A percentile compares a stretch with the other conserved stretches of the same genome.
Evolutionary conservation across 2,113 vertebrate species (phyloP).

Genomic region (Nerophis ophidion): DNA sequence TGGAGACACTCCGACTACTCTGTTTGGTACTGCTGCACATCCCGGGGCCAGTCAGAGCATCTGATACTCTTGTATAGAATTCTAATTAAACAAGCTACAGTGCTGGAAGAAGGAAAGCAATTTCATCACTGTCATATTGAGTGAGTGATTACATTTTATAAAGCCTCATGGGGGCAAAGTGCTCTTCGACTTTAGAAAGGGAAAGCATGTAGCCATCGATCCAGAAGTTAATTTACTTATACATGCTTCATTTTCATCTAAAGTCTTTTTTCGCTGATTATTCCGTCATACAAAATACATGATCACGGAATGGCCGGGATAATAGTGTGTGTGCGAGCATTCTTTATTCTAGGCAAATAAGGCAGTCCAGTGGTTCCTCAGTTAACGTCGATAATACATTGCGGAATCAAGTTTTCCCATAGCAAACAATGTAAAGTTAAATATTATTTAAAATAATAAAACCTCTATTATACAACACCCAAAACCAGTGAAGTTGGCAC

Average conservation of each 20-base stretch:
- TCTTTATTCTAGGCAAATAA: no score
- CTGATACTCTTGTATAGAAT: slow-evolving; percentile 28
- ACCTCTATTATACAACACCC: no score
- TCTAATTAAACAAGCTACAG: slow-evolving; percentile 30
- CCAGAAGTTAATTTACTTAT: slow-evolving; percentile 34
- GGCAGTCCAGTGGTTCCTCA: no score
- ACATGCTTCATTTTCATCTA: not conserved
- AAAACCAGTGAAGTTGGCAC: no score
- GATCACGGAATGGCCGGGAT: no score
- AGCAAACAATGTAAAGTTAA: no score
- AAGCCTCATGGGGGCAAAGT: slow-evolving; percentile 1
- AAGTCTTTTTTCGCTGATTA: slow-evolving; percentile 29
- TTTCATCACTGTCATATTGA: slow-evolving; percentile 41
- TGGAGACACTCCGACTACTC: slow-evolving; percentile 7
- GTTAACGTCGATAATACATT: no score
- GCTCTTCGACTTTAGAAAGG: slow-evolving; percentile 3
- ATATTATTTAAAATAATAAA: no score
- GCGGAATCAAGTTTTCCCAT: no score
- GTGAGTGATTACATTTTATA: slow-evolving; percentile 28
- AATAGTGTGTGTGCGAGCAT: no score
- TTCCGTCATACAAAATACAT: slow-evolving; percentile 34
- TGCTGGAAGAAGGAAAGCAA: slow-evolving; percentile 27
- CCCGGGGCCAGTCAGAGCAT: slow-evolving; percentile 23
- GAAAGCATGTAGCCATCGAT: slow-evolving; percentile 15
- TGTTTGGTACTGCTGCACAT: slow-evolving; percentile 11